These are phyloP conservation scores for Pelochelys cantorii DNA, from an alignment of 2,797 vertebrate genomes.

Conservation along the genomic window DNA sequence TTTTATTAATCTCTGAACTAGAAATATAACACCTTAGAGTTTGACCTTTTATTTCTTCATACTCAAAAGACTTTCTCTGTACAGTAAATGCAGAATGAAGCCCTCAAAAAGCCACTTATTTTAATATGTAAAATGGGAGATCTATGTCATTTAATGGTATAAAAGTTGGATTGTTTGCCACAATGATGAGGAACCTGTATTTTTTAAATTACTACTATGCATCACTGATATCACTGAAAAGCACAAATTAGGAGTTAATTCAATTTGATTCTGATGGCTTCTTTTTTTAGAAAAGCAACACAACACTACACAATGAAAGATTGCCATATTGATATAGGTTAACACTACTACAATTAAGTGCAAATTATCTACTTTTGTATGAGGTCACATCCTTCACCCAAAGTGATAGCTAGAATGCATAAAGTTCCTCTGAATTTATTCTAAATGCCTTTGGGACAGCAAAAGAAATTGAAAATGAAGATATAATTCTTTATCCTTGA, in stretches of 20 bases:
- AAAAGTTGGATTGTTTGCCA: constrained; percentile 18
- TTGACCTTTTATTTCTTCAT: background rate
- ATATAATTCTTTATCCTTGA: background rate
- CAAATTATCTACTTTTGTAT: constrained; percentile 31
- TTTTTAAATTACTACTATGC: constrained; percentile 44
- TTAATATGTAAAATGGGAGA: constrained; percentile 22
- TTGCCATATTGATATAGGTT: background rate
- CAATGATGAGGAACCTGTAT: constrained; percentile 24
- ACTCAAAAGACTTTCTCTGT: constrained; percentile 1
- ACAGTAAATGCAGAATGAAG: background rate
- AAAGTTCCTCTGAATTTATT: background rate
- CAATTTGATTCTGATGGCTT: constrained; percentile 35
- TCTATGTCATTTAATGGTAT: constrained; percentile 32
- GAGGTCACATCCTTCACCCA: background rate
- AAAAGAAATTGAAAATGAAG: background rate
- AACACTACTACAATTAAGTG: constrained; percentile 8
- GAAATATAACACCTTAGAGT: background rate
- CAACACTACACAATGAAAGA: background rate
- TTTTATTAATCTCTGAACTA: background rate
- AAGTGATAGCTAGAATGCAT: background rate
- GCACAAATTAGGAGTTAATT: constrained; percentile 57
- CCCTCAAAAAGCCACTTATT: background rate
- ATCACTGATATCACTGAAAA: constrained; percentile 45
- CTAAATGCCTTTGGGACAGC: background rate
- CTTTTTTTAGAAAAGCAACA: background rate